phyloP scores from a whole-genome alignment of 2,888 invertebrate genomes.

The Pocota personata region DNA sequence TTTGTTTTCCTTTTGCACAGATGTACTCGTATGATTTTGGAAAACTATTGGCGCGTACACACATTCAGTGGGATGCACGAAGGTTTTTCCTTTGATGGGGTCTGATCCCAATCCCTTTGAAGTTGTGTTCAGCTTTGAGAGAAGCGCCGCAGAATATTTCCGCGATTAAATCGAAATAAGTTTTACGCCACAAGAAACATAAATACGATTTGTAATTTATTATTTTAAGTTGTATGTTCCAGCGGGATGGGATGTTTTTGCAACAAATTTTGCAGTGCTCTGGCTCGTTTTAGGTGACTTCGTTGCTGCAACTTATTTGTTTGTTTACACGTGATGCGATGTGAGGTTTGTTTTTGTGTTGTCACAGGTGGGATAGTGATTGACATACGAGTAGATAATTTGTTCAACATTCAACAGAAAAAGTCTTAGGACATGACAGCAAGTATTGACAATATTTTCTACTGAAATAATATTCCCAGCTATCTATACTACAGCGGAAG shows the following conservation, averaged over 20 bases:
- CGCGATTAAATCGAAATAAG: slow-evolving; percentile 72
- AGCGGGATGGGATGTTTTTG: slow-evolving; percentile 1
- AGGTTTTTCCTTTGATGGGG: slow-evolving; percentile 55
- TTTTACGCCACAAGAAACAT: slow-evolving; percentile 66
- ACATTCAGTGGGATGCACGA: slow-evolving; percentile 32
- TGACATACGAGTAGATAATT: background rate
- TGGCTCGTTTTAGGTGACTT: background rate
- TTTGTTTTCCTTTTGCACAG: slow-evolving; percentile 57
- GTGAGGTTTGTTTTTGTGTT: slow-evolving; percentile 40
- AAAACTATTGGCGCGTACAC: slow-evolving; percentile 40
- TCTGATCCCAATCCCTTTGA: slow-evolving; percentile 60
- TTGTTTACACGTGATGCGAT: slow-evolving; percentile 29
- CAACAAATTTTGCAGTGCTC: background rate
- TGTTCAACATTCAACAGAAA: background rate
- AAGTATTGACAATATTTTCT: too few relatives aligned
- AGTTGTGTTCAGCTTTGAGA: slow-evolving; percentile 49
- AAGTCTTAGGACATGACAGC: too few relatives aligned
- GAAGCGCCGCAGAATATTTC: slow-evolving; percentile 48
- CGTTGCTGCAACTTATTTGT: slow-evolving; percentile 10
- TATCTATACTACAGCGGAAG: background rate
- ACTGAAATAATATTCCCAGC: too few relatives aligned
- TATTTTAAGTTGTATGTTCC: slow-evolving; percentile 53
- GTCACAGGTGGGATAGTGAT: slow-evolving; percentile 52
- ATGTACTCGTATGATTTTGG: slow-evolving; percentile 42
- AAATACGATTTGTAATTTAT: slow-evolving; percentile 72